These are phyloP conservation scores for Leucophora obtusa DNA, from an alignment of 2,888 invertebrate genomes.

Conservation along the genomic window DNA sequence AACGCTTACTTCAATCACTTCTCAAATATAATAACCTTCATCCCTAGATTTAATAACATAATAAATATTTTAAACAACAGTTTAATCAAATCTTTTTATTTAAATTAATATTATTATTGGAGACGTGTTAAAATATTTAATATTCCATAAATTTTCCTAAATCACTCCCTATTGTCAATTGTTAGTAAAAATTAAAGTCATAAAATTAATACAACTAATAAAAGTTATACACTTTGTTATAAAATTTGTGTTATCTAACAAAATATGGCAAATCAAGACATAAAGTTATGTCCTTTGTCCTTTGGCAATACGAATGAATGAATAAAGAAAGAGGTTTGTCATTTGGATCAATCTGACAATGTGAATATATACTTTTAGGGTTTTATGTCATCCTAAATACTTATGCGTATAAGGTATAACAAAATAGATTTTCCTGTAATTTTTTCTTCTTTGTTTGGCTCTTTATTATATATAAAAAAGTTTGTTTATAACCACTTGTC, in stretches of 20 bases:
- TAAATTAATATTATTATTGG: neutral
- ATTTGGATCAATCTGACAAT: neutral
- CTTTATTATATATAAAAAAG: neutral
- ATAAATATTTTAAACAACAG: too few relatives aligned
- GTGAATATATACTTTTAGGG: neutral
- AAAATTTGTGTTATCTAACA: neutral
- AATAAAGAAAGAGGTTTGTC: neutral
- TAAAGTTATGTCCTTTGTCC: neutral
- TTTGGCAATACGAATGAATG: neutral
- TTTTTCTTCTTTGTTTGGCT: neutral
- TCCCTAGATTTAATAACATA: too few relatives aligned
- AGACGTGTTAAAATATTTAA: neutral
- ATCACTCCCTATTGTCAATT: neutral
- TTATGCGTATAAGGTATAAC: neutral
- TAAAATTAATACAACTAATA: neutral
- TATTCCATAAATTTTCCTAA: neutral
- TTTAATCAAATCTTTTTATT: neutral
- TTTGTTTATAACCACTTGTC: conserved; percentile 26
- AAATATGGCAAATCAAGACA: neutral
- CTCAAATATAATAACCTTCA: too few relatives aligned
- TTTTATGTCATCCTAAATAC: neutral
- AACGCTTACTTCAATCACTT: too few relatives aligned
- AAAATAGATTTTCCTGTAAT: neutral
- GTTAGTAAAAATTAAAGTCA: neutral
- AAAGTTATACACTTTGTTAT: neutral